Percentiles rank a stretch among this genome's conserved stretches.
Conservation (phyloP, 1,140 invertebrate species). For the Drosophila pruinosa region DNA sequence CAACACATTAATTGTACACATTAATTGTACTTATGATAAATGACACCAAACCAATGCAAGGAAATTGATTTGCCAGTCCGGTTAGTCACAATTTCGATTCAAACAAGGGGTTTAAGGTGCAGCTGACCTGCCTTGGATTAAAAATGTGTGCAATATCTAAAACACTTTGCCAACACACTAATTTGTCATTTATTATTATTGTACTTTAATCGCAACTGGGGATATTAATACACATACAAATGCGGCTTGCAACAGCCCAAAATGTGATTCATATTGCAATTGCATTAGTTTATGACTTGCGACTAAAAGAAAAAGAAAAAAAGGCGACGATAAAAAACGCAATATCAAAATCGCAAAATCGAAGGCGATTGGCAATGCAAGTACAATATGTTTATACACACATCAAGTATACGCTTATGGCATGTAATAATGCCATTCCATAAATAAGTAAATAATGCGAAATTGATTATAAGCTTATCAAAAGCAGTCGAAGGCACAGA, state of each 20-base stretch:
- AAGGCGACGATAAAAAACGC: conserved; percentile 35
- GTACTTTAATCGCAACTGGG: conserved; percentile 11
- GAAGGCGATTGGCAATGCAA: too few relatives aligned
- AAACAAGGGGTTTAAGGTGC: too few relatives aligned
- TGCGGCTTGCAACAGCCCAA: conserved; percentile 8
- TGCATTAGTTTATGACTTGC: conserved; percentile 21
- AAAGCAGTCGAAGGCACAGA: neutral
- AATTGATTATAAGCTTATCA: conserved; percentile 66
- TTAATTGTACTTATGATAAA: too few relatives aligned
- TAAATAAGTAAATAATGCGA: conserved; percentile 45
- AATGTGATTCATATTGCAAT: conserved; percentile 21
- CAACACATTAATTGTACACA: too few relatives aligned
- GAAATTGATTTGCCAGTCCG: too few relatives aligned
- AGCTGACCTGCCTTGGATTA: neutral
- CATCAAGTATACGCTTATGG: neutral
- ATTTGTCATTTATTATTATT: conserved; percentile 7
- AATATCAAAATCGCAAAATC: conserved; percentile 61
- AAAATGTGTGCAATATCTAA: neutral
- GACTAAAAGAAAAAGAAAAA: conserved; percentile 23
- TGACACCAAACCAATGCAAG: too few relatives aligned
- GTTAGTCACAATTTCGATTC: too few relatives aligned
- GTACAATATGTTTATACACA: conserved; percentile 9
- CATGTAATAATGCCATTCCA: conserved; percentile 25
- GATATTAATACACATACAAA: too few relatives aligned
- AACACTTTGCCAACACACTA: neutral